Base-by-base conservation (phyloP, 1,140 invertebrate genomes). In the Littorina saxatilis region DNA sequence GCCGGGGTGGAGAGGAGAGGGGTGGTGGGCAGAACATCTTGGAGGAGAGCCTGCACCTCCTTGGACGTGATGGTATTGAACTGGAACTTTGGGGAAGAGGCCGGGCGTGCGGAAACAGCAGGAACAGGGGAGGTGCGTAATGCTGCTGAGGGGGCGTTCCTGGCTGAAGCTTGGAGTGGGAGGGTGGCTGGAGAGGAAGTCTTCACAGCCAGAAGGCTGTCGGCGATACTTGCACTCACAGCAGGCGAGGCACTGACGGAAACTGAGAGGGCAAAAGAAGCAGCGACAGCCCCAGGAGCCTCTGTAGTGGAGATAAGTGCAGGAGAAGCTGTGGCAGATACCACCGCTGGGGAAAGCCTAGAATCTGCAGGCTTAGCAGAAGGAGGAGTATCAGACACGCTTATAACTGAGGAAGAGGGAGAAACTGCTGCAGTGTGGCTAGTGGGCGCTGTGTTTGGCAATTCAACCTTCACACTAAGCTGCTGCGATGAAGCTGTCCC, bases 31-130 rank as follows among this genome's bases (percentile, higher is more conserved):
- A 78, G 50, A 29, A 32, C n/a, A 23, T 66, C 76, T 17, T 63
- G 76, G 2, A 78, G 76, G 43, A 78, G 37, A 37, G 76, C 76
- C 76, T 78, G 76, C 55, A 78, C 76, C 55, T 78, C 55, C 9
- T 15, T 35, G 35, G 76, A 2, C 17, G 76, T 78, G 55, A 78
- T 78, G 76, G 76, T 78, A 58, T n/a, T 61, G 55, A 78, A 78
- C 76, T 43, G 76, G 55, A 66, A 78, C 76, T 78, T 58, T 23
- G 37, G 76, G 52, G 76, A 78, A 29, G 58, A 3, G 35, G 76
- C n/a, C 37, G 17, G 32, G 35, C 3, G 55, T 4, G 70, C 1
- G 4, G 55, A n/a, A n/a, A 23, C 35, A 23, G 15, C 11, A 58
- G 35, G 27, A 37, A 4, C 0, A n/a, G n/a, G 29, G 70, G 70